Conservation (phyloP, 1,140 invertebrate genomes). For the Pectinophora gossypiella region DNA sequence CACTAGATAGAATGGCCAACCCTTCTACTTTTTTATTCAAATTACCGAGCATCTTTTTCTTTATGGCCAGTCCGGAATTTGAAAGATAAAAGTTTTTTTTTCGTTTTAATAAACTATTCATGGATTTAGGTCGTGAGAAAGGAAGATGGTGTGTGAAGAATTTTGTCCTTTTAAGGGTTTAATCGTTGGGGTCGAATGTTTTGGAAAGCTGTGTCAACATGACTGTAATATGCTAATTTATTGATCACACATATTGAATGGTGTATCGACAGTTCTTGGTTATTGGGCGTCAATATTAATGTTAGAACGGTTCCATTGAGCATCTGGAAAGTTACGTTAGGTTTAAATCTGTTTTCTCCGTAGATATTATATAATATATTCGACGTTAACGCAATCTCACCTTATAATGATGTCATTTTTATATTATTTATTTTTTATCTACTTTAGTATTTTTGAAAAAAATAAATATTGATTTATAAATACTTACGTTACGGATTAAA, state of each 20-base stretch:
- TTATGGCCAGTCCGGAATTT: slow-evolving; percentile 36
- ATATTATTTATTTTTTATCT: too few relatives aligned
- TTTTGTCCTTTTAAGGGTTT: slow-evolving; percentile 45
- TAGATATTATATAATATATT: too few relatives aligned
- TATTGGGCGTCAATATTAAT: too few relatives aligned
- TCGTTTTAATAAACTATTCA: slow-evolving; percentile 60
- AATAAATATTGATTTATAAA: too few relatives aligned
- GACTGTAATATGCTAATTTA: slow-evolving; percentile 55
- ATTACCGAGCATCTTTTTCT: slow-evolving; percentile 41
- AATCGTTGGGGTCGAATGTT: slow-evolving; percentile 60
- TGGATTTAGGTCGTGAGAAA: slow-evolving; percentile 54
- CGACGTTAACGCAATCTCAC: too few relatives aligned
- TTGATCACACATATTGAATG: slow-evolving; percentile 14
- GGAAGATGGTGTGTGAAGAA: slow-evolving; percentile 49
- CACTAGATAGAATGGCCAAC: slow-evolving; percentile 64
- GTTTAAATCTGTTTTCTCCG: too few relatives aligned
- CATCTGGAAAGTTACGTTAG: too few relatives aligned
- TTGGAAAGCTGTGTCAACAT: slow-evolving; percentile 68
- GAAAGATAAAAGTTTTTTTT: slow-evolving; percentile 54
- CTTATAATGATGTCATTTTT: too few relatives aligned
- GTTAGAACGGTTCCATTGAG: too few relatives aligned
- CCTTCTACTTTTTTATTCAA: slow-evolving; percentile 67
- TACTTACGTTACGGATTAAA: too few relatives aligned
- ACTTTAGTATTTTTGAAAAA: too few relatives aligned
- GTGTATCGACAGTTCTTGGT: not conserved